A percentile compares a stretch with the other conserved stretches of the same genome.
Conservation (phyloP, 2,797 vertebrate genomes). For the Oceanodroma leucorhoa region DNA sequence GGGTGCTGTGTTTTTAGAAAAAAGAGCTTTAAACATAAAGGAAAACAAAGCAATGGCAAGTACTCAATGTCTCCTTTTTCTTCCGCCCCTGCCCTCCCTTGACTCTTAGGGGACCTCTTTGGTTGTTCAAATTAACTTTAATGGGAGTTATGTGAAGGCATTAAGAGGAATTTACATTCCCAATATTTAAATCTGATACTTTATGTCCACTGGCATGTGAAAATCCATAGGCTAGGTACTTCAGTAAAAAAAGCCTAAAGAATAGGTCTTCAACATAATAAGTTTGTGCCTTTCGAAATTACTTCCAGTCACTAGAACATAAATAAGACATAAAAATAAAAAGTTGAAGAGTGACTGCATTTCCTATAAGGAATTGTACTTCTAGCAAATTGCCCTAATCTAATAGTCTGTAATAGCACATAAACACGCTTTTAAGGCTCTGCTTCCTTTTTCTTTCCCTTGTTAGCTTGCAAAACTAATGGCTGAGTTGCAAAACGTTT, state of each 20-base stretch:
- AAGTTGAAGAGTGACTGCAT: neutral
- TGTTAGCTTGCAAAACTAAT: slow-evolving; percentile 93
- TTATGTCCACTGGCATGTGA: neutral
- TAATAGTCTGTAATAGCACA: slow-evolving; percentile 1
- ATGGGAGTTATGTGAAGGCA: neutral
- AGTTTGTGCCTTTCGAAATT: neutral
- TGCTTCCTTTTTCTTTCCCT: neutral
- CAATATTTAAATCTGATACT: neutral
- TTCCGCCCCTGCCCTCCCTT: fast-evolving
- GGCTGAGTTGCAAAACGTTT: slow-evolving; percentile 90
- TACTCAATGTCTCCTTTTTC: neutral
- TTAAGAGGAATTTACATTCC: neutral
- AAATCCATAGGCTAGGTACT: neutral
- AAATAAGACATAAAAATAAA: neutral
- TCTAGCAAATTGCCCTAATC: neutral
- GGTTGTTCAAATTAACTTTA: neutral
- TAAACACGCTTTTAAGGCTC: slow-evolving; percentile 10
- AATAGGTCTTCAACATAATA: neutral
- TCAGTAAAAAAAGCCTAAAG: neutral
- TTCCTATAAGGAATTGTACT: slow-evolving; percentile 23
- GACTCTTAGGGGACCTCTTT: neutral
- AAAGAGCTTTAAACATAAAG: slow-evolving; percentile 95
- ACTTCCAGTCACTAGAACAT: neutral
- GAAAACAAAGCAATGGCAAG: slow-evolving; percentile 97
- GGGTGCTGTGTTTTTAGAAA: slow-evolving; percentile 84